phyloP scores from a whole-genome alignment of 1,140 invertebrate genomes.

The Brachionus paranguensis region DNA sequence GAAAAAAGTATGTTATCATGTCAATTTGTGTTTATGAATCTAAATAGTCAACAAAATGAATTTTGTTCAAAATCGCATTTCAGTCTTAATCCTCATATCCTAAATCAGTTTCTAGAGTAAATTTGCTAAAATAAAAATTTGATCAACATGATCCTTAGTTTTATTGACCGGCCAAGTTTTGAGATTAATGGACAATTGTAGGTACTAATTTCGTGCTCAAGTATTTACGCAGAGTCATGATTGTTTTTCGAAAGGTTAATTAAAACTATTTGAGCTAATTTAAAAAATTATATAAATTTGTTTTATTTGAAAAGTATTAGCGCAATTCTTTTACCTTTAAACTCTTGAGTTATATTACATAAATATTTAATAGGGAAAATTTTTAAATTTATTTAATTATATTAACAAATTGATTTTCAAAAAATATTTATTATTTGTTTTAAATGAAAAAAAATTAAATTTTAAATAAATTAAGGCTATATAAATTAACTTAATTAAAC shows the following conservation, averaged over 20 bases:
- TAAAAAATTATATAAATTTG: not conserved
- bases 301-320: not conserved
- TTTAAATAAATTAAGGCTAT: too few species aligned
- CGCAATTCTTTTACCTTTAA: not conserved
- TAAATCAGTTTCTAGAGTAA: conserved; percentile 13
- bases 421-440: too few species aligned
- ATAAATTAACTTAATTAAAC: too few species aligned
- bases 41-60: conserved; percentile 11
- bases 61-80: conserved; percentile 12
- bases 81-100: not conserved
- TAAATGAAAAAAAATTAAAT: too few species aligned
- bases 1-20: conserved; percentile 9
- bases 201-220: not conserved
- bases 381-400: not conserved
- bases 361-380: not conserved
- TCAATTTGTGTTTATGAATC: not conserved
- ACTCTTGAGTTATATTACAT: not conserved
- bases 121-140: conserved; percentile 11
- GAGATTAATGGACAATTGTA: conserved; percentile 12
- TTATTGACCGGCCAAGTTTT: not conserved
- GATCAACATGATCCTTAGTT: not conserved
- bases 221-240: conserved; percentile 4
- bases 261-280: not conserved
- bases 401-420: not conserved
- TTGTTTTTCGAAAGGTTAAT: conserved; percentile 20